Evolutionary conservation across 2,888 invertebrate genomes (phyloP).

Genomic region (Idaea straminata): DNA sequence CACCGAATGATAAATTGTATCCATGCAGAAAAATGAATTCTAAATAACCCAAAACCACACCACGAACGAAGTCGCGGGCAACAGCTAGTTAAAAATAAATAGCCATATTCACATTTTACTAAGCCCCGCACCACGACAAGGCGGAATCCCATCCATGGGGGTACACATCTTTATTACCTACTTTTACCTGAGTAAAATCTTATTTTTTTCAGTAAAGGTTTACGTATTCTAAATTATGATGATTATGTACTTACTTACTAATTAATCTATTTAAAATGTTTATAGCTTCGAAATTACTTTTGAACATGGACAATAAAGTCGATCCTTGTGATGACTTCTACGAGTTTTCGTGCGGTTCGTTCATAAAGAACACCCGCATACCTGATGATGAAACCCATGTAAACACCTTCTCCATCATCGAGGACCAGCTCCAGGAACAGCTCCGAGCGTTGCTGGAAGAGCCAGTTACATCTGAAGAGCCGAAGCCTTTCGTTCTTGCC

Average conservation of each 20-base stretch:
- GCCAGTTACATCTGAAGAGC: slow-evolving; percentile 79
- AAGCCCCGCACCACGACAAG: too few species aligned
- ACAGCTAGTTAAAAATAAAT: too few species aligned
- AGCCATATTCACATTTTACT: too few species aligned
- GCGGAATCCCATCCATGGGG: too few species aligned
- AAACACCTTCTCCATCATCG: slow-evolving; percentile 87
- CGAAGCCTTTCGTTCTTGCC: slow-evolving; percentile 86
- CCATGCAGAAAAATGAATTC: too few species aligned
- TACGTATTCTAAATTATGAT: too few species aligned
- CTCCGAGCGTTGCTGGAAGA: slow-evolving; percentile 85
- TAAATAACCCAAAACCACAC: too few species aligned
- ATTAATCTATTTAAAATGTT: slow-evolving; percentile 10
- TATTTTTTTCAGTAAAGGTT: too few species aligned
- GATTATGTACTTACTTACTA: neutral
- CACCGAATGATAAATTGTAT: too few species aligned
- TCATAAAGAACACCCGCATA: slow-evolving; percentile 85
- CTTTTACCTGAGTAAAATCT: too few species aligned
- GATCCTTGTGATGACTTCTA: slow-evolving; percentile 93
- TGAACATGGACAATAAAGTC: slow-evolving; percentile 84
- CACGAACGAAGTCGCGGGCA: too few species aligned
- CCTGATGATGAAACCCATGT: slow-evolving; percentile 91
- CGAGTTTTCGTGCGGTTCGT: slow-evolving; percentile 88
- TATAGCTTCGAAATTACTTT: slow-evolving; percentile 84
- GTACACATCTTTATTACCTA: too few species aligned
- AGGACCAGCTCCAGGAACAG: slow-evolving; percentile 87